Base-by-base conservation (phyloP, 2,113 vertebrate species). In the Anser brachyrhynchus region DNA sequence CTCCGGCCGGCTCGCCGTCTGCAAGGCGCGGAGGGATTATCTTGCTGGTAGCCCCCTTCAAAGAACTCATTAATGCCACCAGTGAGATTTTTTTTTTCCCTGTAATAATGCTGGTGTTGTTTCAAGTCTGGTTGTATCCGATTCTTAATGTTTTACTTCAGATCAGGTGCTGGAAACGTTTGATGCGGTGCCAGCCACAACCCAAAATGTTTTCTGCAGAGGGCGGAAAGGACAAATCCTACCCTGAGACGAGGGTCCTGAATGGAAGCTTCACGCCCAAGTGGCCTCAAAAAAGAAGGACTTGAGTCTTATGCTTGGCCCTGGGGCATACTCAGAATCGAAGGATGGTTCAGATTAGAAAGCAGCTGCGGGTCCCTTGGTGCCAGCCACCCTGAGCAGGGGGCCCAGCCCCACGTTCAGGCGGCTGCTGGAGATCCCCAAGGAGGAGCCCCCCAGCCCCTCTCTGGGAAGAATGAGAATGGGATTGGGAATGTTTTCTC, bases 161-260 rank as follows among this genome's bases (percentile, higher is more conserved):
- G 44, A n/a, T 94, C 70, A 93, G 59, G 64, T 39, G 59, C 76
- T 88, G 91, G 49, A 57, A 86, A 25, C 15, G 46, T 89, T 93
- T 96, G 95, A 97, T 92, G 90, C 66, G 11, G 22, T 94, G 89
- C 92, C 92, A 96, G 35, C 37, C 44, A 52, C 41, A 91, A 41
- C 35, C 41, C n/a, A 64, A 85, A 89, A 85, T 44, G 55, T 73
- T 39, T 92, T 86, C 93, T 83, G 78, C 49, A 76, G 73, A 71
- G 52, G 41, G 37, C 2, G 5, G 90, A 86, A 96, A 79, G 77
- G 69, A 62, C 46, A 83, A 94, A 76, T 73, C 46, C 55, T 43
- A n/a, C 37, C 35, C 11, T 33, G 52, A 93, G 74, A 64, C 2
- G 2, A 89, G 18, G 54, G 29, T 76, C 51, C 39, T 94, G 79